Conservation (phyloP, 2,113 vertebrate species). For the Clupea harengus region DNA sequence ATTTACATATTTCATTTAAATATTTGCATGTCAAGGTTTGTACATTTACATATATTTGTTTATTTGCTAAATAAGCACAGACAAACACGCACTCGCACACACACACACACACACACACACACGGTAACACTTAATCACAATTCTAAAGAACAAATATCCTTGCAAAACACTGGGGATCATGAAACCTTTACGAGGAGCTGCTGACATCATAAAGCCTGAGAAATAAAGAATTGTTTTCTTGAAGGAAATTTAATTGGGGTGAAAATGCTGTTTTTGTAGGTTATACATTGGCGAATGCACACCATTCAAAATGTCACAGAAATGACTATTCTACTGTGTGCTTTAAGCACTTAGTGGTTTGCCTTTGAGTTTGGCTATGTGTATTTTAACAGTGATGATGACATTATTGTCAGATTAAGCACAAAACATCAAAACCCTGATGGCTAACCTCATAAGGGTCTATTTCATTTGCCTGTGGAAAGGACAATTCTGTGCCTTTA, state of each 20-base stretch:
- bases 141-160: neutral
- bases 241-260: neutral
- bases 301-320: neutral
- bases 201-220: neutral
- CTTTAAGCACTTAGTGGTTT: neutral
- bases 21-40: neutral
- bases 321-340: neutral
- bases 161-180: neutral
- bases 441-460: conserved; percentile 12
- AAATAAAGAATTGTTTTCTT: neutral
- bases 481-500: conserved; percentile 33
- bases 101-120: neutral
- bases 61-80: neutral
- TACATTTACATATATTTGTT: neutral
- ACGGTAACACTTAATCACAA: neutral
- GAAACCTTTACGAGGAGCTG: neutral
- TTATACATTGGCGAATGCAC: neutral
- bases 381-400: conserved; percentile 23
- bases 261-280: neutral
- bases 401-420: neutral
- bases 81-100: neutral
- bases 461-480: conserved; percentile 26
- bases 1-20: neutral
- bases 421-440: neutral
- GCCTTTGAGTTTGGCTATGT: neutral